A percentile compares a stretch with the other conserved stretches of the same genome.
phyloP scores from a whole-genome alignment of 2,888 invertebrate genomes.

The Drosophila lacicola region DNA sequence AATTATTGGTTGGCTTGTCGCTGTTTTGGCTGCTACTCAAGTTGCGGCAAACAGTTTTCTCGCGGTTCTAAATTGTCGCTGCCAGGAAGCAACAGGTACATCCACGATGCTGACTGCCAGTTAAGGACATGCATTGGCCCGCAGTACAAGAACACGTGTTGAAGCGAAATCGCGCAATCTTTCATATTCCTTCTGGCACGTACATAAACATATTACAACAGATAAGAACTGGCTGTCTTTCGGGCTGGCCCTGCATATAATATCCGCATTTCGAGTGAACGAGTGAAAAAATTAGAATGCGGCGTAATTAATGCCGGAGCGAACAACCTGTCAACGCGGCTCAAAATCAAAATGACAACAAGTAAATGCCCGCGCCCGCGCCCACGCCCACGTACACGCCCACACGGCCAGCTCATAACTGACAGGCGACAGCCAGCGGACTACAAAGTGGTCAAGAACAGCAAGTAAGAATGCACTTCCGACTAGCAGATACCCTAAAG shows the following conservation, averaged over 20 bases:
- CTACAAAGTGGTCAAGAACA: slow-evolving; percentile 59
- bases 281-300: slow-evolving; percentile 61
- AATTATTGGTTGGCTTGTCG: slow-evolving; percentile 57
- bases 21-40: slow-evolving; percentile 59
- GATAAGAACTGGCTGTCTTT: slow-evolving; percentile 64
- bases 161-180: slow-evolving; percentile 34
- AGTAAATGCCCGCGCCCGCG: slow-evolving; percentile 33
- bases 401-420: slow-evolving; percentile 11
- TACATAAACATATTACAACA: slow-evolving; percentile 75
- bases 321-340: slow-evolving; percentile 65
- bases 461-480: slow-evolving; percentile 9
- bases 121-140: slow-evolving; percentile 55
- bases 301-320: slow-evolving; percentile 69
- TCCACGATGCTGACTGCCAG: slow-evolving; percentile 57
- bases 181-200: slow-evolving; percentile 68
- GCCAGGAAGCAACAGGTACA: slow-evolving; percentile 72
- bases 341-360: slow-evolving; percentile 72
- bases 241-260: slow-evolving; percentile 44
- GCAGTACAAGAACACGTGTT: slow-evolving; percentile 72
- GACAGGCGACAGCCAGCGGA: slow-evolving; percentile 18
- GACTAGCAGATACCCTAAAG: no score
- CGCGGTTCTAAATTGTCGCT: slow-evolving; percentile 74
- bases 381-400: slow-evolving; percentile 24
- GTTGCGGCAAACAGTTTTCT: slow-evolving; percentile 63
- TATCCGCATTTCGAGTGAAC: slow-evolving; percentile 68